Base-by-base conservation (phyloP, 2,797 vertebrate species). In the Zalophus californianus region DNA sequence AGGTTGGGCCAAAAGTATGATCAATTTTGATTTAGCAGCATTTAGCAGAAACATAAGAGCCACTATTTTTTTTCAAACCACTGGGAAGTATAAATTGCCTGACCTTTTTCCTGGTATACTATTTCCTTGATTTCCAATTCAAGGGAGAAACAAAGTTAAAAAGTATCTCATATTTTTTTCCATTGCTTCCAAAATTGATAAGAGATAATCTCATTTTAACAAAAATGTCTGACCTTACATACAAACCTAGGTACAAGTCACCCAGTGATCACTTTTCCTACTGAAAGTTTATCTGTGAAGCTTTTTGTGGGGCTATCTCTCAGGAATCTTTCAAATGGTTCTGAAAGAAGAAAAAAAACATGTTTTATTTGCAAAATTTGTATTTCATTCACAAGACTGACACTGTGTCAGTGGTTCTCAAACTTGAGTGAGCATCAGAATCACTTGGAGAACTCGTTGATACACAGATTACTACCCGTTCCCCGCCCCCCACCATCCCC, bases 11-110 rank as follows among this genome's bases (percentile, higher is more conserved):
- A 97, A 96, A 96, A 96, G 77, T 2, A 0, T 77, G 70, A 87
- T 78, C 86, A 72, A 79, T 93, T 88, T 44, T 29, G 86, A 77
- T 92, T 94, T 77, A 93, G 38, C 70, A 94, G 77, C 72, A 70
- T 86, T 96, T 89, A 95, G 41, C 73, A 58, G 44, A 66, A 87
- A 96, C 12, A 15, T 8, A 68, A 56, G 0, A n/a, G 60, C n/a
- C 23, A 56, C 9, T 60, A 14, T 48, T 68, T 91, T 38, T 38
- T 38, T 12, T 20, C n/a, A 58, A 77, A 66, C 50, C 75, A 72
- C 2, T 87, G 29, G 70, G 58, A 89, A 90, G 48, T 29, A 66
- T 58, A 91, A 60, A 78, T 78, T 62, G 70, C 62, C 32, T 16
- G 20, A 86, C 21, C 21, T 95, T 80, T 94, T 56, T 27, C 38